A percentile compares a stretch with the other conserved stretches of the same genome.
Evolutionary conservation across 2,797 vertebrate species (phyloP).

Genomic region (Brachyrhaphis roseni): DNA sequence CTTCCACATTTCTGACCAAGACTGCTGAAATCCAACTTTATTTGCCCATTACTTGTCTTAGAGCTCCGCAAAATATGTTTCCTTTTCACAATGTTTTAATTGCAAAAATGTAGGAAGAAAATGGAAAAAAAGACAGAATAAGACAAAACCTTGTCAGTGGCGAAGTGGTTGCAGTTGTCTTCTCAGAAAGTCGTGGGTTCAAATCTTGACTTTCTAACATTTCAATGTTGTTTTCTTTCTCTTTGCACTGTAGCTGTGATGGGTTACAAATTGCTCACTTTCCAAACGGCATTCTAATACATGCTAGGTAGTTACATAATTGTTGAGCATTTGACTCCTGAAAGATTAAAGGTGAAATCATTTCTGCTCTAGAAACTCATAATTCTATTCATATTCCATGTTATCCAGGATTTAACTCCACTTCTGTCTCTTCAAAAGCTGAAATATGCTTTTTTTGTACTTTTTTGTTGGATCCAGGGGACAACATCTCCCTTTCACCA

Average conservation of each 20-base stretch:
- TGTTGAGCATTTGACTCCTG: conserved; percentile 51
- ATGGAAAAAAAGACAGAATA: neutral
- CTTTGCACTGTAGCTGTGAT: neutral
- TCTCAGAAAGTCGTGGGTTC: neutral
- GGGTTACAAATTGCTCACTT: neutral
- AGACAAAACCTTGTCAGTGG: neutral
- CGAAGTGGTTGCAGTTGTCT: neutral
- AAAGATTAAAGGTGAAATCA: conserved; percentile 56
- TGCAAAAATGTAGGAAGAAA: neutral
- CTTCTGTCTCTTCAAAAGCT: conserved; percentile 67
- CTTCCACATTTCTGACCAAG: neutral
- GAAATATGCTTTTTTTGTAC: conserved; percentile 4
- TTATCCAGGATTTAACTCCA: conserved; percentile 62
- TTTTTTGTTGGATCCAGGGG: conserved; percentile 58
- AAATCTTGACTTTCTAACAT: neutral
- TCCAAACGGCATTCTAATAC: conserved; percentile 36
- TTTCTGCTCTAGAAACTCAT: conserved; percentile 19
- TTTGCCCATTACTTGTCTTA: neutral
- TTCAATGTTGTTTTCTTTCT: neutral
- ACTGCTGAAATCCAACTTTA: neutral
- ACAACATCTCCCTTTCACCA: conserved; percentile 71
- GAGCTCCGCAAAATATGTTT: neutral
- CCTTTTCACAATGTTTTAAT: neutral
- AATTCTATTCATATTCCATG: conserved; percentile 39
- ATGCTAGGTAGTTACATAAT: conserved; percentile 49